These are phyloP conservation scores for Centropus unirufus DNA, from an alignment of 2,113 vertebrate genomes.

Conservation along the genomic window DNA sequence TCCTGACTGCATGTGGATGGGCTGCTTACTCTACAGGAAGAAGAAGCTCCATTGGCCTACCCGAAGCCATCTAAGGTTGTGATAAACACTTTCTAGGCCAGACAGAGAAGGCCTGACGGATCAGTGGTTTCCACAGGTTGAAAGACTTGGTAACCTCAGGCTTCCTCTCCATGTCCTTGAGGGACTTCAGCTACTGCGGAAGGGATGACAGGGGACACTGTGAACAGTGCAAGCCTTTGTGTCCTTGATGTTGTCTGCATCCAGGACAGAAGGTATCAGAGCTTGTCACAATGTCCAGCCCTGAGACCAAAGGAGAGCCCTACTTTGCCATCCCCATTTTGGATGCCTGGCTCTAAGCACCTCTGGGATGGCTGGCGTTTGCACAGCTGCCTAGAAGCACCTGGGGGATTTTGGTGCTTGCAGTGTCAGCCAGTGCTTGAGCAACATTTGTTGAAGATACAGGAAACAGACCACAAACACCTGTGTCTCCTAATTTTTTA, in stretches of 20 bases:
- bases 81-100: background rate
- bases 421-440: background rate
- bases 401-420: background rate
- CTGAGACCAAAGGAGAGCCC: background rate
- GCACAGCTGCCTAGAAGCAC: background rate
- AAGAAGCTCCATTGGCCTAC: background rate
- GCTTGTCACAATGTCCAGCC: background rate
- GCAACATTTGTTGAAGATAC: background rate
- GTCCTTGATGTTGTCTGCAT: background rate
- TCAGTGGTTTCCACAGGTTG: background rate
- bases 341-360: fast-evolving
- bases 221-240: background rate
- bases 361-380: background rate
- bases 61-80: background rate
- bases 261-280: background rate
- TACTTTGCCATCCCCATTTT: background rate
- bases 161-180: background rate
- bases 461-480: background rate
- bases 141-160: background rate
- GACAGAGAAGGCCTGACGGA: background rate
- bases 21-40: background rate
- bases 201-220: background rate
- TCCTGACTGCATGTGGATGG: fast-evolving
- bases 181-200: background rate
- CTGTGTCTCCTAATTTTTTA: background rate